Conservation (phyloP, 2,888 invertebrate genomes). For the Tetragonula carbonaria region DNA sequence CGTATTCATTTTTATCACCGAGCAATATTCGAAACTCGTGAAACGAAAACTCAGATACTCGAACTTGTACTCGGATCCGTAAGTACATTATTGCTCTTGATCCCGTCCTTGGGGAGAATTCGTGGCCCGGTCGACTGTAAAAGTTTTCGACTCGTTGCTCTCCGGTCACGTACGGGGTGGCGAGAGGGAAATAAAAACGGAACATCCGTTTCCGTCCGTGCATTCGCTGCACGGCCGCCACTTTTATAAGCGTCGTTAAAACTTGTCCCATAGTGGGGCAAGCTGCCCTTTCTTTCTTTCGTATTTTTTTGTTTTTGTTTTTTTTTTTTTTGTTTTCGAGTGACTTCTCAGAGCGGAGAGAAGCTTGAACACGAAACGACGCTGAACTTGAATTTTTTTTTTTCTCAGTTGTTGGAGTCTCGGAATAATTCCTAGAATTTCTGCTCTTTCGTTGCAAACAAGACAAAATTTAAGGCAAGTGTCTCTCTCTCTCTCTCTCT, state of each 20-base stretch:
- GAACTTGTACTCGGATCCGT: too few relatives aligned
- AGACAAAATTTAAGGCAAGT: too few relatives aligned
- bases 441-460: too few relatives aligned
- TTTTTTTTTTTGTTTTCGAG: too few relatives aligned
- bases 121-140: not conserved
- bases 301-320: not conserved
- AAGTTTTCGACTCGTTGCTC: conserved; percentile 11
- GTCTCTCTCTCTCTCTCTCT: too few relatives aligned
- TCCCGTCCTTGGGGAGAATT: not conserved
- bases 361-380: not conserved
- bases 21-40: too few relatives aligned
- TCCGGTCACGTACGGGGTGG: conserved; percentile 25
- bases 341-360: not conserved
- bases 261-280: conserved; percentile 17
- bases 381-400: conserved; percentile 14
- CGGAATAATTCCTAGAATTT: too few relatives aligned
- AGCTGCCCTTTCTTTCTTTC: not conserved
- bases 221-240: conserved; percentile 19
- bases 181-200: conserved; percentile 22
- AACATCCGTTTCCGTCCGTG: conserved; percentile 19
- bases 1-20: too few relatives aligned
- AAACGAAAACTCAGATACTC: too few relatives aligned
- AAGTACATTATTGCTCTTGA: too few relatives aligned
- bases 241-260: conserved; percentile 49
- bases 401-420: not conserved